Evolutionary conservation across 2,797 vertebrate genomes (phyloP).

Genomic region (Poeciliopsis gracilis): DNA sequence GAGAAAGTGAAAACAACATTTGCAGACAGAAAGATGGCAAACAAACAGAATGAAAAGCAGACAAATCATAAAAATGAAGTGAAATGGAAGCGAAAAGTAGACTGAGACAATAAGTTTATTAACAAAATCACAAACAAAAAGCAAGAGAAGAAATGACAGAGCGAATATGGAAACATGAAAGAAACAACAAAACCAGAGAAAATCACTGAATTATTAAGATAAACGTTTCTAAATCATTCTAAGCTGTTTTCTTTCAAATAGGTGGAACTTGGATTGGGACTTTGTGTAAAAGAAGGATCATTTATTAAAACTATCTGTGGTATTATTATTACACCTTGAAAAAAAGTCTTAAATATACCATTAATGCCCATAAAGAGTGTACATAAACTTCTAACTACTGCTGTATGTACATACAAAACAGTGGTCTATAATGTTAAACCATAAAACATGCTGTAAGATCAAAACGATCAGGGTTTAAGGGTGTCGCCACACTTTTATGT

Average conservation of each 20-base stretch:
- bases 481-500: background rate
- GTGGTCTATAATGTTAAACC: background rate
- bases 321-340: background rate
- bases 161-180: slow-evolving; percentile 15
- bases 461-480: background rate
- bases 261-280: background rate
- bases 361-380: background rate
- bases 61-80: slow-evolving; percentile 27
- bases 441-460: background rate
- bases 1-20: background rate
- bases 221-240: background rate
- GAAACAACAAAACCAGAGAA: slow-evolving; percentile 6
- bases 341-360: background rate
- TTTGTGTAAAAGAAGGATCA: background rate
- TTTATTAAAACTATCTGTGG: background rate
- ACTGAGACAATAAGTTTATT: slow-evolving; percentile 56
- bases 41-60: background rate
- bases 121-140: slow-evolving; percentile 20
- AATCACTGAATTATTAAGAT: background rate
- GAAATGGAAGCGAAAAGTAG: slow-evolving; percentile 31
- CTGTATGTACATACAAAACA: background rate
- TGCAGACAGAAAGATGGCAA: background rate
- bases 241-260: background rate
- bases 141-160: slow-evolving; percentile 28
- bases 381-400: background rate